Evolutionary conservation across 2,888 invertebrate species (phyloP).

Genomic region (Polyommatus icarus): DNA sequence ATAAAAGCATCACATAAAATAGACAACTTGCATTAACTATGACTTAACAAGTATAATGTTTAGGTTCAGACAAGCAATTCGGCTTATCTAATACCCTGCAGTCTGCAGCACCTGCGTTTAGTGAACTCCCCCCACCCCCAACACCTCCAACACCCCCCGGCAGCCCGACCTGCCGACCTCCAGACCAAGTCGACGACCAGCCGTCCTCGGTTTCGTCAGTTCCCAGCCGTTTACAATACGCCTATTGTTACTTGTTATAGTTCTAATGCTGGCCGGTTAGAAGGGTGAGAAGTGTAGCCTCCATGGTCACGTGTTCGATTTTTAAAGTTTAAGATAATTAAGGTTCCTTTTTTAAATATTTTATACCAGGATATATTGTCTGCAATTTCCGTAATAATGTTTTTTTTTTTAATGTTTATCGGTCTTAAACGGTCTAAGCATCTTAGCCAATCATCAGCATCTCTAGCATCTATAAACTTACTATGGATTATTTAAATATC

Average conservation of each 20-base stretch:
- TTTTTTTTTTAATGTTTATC: too few species aligned
- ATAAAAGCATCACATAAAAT: background rate
- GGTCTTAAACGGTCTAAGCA: too few species aligned
- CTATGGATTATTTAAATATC: too few species aligned
- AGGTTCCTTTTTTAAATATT: too few species aligned
- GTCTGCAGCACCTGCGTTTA: conserved; percentile 16
- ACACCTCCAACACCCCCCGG: conserved; percentile 1
- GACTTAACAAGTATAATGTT: conserved; percentile 2
- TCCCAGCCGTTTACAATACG: conserved; percentile 3
- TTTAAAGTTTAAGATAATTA: background rate
- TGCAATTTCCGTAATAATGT: too few species aligned
- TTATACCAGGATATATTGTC: too few species aligned
- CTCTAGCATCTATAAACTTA: too few species aligned
- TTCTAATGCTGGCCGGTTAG: background rate
- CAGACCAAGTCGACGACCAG: conserved; percentile 25
- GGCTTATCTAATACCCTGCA: background rate
- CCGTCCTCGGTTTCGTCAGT: conserved; percentile 13
- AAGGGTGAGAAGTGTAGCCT: background rate
- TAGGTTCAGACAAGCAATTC: background rate
- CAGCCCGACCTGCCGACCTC: conserved; percentile 25
- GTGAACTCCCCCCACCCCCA: conserved; percentile 1
- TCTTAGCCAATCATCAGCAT: too few species aligned
- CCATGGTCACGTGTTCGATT: background rate
- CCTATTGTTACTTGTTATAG: conserved; percentile 14
- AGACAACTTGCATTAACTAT: background rate